Conservation (phyloP, 2,797 vertebrate species). For the Sebastes vulpes region DNA sequence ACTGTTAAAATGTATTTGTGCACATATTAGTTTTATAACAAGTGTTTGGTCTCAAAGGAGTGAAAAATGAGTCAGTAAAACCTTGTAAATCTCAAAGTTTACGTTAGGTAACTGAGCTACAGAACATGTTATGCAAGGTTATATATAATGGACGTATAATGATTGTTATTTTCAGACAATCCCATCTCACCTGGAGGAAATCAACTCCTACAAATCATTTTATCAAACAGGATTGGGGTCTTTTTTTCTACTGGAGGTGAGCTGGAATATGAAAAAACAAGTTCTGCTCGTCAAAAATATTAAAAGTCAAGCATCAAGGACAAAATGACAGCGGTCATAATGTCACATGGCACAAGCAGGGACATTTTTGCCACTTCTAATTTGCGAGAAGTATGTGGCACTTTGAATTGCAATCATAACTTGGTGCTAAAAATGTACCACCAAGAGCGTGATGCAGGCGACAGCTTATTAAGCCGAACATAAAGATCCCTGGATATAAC, state of each 20-base stretch:
- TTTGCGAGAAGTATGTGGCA: slow-evolving; percentile 7
- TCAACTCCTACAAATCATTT: neutral
- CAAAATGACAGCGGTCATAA: slow-evolving; percentile 1
- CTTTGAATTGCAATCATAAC: slow-evolving; percentile 20
- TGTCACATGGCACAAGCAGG: neutral
- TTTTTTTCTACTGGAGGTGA: neutral
- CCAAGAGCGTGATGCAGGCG: neutral
- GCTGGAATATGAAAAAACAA: neutral
- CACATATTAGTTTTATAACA: neutral
- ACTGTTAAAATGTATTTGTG: neutral
- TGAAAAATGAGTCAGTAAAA: neutral
- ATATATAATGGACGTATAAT: neutral
- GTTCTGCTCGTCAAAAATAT: neutral
- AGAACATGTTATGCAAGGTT: neutral
- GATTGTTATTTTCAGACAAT: slow-evolving; percentile 1
- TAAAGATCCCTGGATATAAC: slow-evolving; percentile 31
- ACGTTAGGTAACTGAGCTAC: neutral
- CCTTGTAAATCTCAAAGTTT: neutral
- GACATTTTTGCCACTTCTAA: slow-evolving; percentile 30
- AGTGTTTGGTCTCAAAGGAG: neutral
- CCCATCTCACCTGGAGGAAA: neutral
- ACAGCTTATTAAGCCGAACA: slow-evolving; percentile 25
- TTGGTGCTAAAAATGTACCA: slow-evolving; percentile 15
- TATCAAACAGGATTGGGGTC: neutral
- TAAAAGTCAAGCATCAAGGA: neutral